Evolutionary conservation across 2,888 invertebrate species (phyloP).

Genomic region (Drosophila ustulata): DNA sequence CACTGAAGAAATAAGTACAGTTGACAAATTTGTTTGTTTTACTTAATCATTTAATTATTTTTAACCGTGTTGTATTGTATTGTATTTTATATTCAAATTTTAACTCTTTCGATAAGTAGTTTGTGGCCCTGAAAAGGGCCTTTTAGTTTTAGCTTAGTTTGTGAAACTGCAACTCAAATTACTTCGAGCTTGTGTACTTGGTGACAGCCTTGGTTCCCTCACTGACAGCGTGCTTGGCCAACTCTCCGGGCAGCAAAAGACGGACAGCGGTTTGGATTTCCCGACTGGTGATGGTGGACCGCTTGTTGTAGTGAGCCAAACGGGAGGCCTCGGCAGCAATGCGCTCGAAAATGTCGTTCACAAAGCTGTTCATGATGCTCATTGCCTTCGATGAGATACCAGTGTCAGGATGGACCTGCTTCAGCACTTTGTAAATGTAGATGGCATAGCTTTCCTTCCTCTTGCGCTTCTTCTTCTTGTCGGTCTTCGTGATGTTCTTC

Average conservation of each 20-base stretch:
- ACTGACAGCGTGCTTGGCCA: slow-evolving; percentile 63
- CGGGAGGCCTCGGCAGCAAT: slow-evolving; percentile 89
- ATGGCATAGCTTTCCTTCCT: slow-evolving; percentile 85
- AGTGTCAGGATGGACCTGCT: slow-evolving; percentile 88
- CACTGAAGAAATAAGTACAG: too few relatives aligned
- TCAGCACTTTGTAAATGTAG: slow-evolving; percentile 85
- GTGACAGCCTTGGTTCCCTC: slow-evolving; percentile 60
- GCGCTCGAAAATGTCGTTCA: slow-evolving; percentile 90
- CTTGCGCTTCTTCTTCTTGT: slow-evolving; percentile 86
- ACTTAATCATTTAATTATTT: too few relatives aligned
- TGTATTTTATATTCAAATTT: background rate
- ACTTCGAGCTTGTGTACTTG: slow-evolving; percentile 61
- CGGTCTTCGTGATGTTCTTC: slow-evolving; percentile 86
- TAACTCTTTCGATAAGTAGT: slow-evolving; percentile 23
- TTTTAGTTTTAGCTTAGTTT: slow-evolving; percentile 6
- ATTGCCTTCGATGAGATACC: slow-evolving; percentile 90
- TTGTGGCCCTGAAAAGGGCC: slow-evolving; percentile 56
- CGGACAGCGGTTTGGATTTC: slow-evolving; percentile 62
- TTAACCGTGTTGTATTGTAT: too few relatives aligned
- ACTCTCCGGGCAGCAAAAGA: slow-evolving; percentile 55
- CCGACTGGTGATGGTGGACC: slow-evolving; percentile 60
- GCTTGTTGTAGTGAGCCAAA: slow-evolving; percentile 85
- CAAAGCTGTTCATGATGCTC: slow-evolving; percentile 91
- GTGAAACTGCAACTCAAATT: slow-evolving; percentile 32
- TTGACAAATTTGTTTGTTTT: too few relatives aligned